Evolutionary conservation across 2,888 invertebrate genomes (phyloP).

Genomic region (Tetramorium bicarinatum): DNA sequence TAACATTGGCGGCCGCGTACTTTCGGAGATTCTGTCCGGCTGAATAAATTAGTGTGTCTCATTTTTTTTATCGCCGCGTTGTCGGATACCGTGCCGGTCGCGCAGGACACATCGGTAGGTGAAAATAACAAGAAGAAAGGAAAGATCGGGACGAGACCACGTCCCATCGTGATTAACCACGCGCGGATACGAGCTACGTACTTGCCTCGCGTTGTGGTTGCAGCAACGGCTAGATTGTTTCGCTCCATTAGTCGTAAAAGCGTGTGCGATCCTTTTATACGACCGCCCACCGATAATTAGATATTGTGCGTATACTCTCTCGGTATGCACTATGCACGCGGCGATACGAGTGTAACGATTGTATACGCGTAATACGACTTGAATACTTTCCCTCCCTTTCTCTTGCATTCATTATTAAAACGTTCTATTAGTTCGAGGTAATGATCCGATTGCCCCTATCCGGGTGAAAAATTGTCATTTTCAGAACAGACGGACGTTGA

Average conservation of each 20-base stretch:
- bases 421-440: slow-evolving; percentile 45
- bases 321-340: slow-evolving; percentile 13
- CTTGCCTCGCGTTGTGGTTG: slow-evolving; percentile 20
- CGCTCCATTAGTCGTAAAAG: slow-evolving; percentile 67
- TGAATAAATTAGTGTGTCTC: slow-evolving; percentile 54
- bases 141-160: slow-evolving; percentile 7
- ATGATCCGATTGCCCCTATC: slow-evolving; percentile 25
- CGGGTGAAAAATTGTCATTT: slow-evolving; percentile 50
- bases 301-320: slow-evolving; percentile 49
- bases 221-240: slow-evolving; percentile 61
- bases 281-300: slow-evolving; percentile 60
- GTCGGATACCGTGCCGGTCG: slow-evolving; percentile 19
- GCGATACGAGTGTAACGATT: neutral
- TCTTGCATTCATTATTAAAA: slow-evolving; percentile 43
- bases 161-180: slow-evolving; percentile 32
- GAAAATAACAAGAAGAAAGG: neutral
- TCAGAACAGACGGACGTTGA: slow-evolving; percentile 18
- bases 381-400: neutral
- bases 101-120: neutral
- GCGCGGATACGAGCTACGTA: neutral
- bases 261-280: slow-evolving; percentile 62
- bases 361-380: neutral
- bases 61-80: slow-evolving; percentile 56
- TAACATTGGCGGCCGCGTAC: slow-evolving; percentile 21
- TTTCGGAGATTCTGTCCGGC: slow-evolving; percentile 31